Evolutionary conservation across 1,140 invertebrate species (phyloP).

Genomic region (Drosophila sulfurigaster): DNA sequence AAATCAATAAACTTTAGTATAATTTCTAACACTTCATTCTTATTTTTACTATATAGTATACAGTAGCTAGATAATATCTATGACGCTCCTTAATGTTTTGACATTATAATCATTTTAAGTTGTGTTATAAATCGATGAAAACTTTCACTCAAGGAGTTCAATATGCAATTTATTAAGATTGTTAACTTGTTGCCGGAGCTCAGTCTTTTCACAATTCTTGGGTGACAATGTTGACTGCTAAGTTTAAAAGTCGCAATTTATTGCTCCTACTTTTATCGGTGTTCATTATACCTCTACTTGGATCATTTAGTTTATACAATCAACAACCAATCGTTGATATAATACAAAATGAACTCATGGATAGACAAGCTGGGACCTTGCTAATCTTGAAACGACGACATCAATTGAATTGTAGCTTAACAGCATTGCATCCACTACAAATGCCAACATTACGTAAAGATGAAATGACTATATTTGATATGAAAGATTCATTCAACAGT

Average conservation of each 20-base stretch:
- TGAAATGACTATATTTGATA: not conserved
- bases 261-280: conserved; percentile 12
- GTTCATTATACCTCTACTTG: not conserved
- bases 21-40: too few relatives aligned
- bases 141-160: not conserved
- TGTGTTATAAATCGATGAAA: not conserved
- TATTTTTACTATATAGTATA: too few relatives aligned
- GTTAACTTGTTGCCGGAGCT: not conserved
- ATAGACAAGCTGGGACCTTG: conserved; percentile 3
- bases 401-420: conserved; percentile 7
- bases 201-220: not conserved
- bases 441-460: conserved; percentile 16
- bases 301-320: not conserved
- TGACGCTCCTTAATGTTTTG: too few relatives aligned
- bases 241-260: not conserved
- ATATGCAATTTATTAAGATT: not conserved
- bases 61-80: too few relatives aligned
- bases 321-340: not conserved
- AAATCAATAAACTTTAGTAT: too few relatives aligned
- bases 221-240: conserved; percentile 2
- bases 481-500: not conserved
- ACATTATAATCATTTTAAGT: too few relatives aligned
- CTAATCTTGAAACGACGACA: not conserved
- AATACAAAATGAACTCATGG: not conserved
- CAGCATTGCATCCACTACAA: not conserved